Conservation (phyloP, 2,113 vertebrate species). For the Corvus cornix region DNA sequence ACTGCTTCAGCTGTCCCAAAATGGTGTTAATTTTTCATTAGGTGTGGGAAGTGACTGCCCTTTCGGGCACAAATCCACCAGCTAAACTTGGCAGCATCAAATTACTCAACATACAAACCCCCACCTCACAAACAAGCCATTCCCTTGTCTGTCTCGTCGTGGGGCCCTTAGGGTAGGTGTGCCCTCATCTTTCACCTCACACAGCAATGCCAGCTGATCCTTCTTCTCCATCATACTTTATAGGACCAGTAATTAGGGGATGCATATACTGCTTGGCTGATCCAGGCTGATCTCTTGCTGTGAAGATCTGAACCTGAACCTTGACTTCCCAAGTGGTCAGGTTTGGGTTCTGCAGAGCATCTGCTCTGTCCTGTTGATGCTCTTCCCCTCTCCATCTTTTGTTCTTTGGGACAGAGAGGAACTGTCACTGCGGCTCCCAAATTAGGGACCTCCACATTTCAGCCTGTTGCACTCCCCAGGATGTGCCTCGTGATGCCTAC, state of each 20-base stretch:
- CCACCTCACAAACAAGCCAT: neutral
- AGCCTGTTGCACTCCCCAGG: neutral
- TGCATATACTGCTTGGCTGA: neutral
- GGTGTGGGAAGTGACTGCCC: neutral
- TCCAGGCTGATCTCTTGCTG: neutral
- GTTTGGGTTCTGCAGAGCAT: neutral
- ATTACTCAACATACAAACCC: neutral
- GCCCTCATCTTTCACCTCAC: neutral
- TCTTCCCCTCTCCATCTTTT: neutral
- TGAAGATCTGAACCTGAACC: neutral
- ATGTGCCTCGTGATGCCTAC: neutral
- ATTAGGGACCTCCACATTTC: neutral
- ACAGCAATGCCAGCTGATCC: neutral
- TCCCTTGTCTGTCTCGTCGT: fast-evolving
- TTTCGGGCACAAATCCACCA: neutral
- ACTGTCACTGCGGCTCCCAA: neutral
- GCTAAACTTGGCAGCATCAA: neutral
- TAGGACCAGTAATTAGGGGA: neutral
- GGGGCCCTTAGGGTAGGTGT: neutral
- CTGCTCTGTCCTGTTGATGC: neutral
- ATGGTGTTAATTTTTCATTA: neutral
- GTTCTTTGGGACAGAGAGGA: neutral
- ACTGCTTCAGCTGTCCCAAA: neutral
- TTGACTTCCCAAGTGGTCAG: neutral
- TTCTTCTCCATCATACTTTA: neutral